Evolutionary conservation across 2,113 vertebrate genomes (phyloP), one percentile per base, ranked within the genome.

Genomic region (Sarotherodon lohbergeri): DNA sequence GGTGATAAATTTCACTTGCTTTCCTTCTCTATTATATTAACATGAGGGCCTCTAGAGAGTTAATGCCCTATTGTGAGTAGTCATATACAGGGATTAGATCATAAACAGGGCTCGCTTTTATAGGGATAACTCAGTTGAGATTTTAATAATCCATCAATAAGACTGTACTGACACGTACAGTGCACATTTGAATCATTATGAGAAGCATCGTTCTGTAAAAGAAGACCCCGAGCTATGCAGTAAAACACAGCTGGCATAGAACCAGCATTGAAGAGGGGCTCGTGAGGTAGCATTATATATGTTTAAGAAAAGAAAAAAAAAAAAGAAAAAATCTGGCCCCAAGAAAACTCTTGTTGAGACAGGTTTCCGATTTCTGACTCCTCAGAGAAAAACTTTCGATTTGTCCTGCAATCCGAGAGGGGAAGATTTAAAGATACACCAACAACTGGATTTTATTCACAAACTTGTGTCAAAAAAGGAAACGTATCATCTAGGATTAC

Each of bases 81-180:
- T 0, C 43, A 17, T 50, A 50, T 50, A 32, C 16, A 0, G 3
- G 2, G 14, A 76, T 17, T 27, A 1, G 24, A 29, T 78, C 0
- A 78, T 29, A 32, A 78, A 5, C 9, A 29, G 5, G 9, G 24
- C 36, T 41, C 1, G 0, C 24, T 32, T 78, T 78, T 78, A 48
- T 50, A 50, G 14, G 71, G 24, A 76, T 17, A 48, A 48, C 3
- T 29, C 9, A 48, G 4, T 2, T 27, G 2, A 76, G 8, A 50
- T 5, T 12, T 78, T 48, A 48, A 6, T 71, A 71, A 1, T 43
- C 12, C 3, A 71, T 39, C 32, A 22, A 66, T 19, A 46, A 46
- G 66, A 46, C 66, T 71, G 39, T 16, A 46, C 39, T 46, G 68
- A 48, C 24, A 19, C 19, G 14, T 3, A 48, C 14, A 48, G 41